These are phyloP conservation scores for Strongylocentrotus purpuratus DNA, from an alignment of 35 echinoderm and acorn worm species.

Conservation along the genomic window DNA sequence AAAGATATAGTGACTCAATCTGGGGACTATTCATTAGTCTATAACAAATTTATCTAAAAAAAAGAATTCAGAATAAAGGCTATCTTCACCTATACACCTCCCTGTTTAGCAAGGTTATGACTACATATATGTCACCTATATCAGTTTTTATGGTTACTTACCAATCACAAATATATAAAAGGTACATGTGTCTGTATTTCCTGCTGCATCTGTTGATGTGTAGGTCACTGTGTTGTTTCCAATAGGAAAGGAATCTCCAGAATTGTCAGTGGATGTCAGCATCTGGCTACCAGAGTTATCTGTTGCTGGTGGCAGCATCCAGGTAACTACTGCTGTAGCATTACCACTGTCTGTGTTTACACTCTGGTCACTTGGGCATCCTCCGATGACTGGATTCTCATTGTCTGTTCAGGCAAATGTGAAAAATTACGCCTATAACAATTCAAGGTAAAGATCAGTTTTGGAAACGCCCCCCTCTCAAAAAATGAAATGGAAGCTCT, in stretches of 20 bases:
- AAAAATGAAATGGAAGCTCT: too few relatives aligned
- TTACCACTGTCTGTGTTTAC: not conserved
- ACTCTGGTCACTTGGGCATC: conserved; percentile 46
- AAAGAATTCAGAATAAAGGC: too few relatives aligned
- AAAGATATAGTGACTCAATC: too few relatives aligned
- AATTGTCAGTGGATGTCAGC: conserved; percentile 1
- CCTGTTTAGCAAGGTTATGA: too few relatives aligned
- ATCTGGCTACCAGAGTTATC: conserved; percentile 50
- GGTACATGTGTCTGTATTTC: conserved; percentile 7
- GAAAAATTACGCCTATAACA: too few relatives aligned
- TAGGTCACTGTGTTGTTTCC: conserved; percentile 58
- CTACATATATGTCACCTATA: too few relatives aligned
- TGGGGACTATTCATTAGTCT: too few relatives aligned
- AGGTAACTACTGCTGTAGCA: conserved; percentile 27
- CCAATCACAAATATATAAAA: conserved; percentile 57
- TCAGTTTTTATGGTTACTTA: not conserved
- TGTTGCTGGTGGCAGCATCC: conserved; percentile 38
- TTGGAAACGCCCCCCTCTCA: too few relatives aligned
- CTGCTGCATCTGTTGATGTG: conserved; percentile 60
- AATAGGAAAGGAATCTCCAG: conserved; percentile 57
- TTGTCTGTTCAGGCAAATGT: not conserved
- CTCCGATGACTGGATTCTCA: conserved; percentile 35
- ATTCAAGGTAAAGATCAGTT: too few relatives aligned
- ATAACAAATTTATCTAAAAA: too few relatives aligned
- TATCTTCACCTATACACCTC: too few relatives aligned